phyloP scores from a whole-genome alignment of 2,797 vertebrate genomes.

The Lutjanus argentimaculatus region DNA sequence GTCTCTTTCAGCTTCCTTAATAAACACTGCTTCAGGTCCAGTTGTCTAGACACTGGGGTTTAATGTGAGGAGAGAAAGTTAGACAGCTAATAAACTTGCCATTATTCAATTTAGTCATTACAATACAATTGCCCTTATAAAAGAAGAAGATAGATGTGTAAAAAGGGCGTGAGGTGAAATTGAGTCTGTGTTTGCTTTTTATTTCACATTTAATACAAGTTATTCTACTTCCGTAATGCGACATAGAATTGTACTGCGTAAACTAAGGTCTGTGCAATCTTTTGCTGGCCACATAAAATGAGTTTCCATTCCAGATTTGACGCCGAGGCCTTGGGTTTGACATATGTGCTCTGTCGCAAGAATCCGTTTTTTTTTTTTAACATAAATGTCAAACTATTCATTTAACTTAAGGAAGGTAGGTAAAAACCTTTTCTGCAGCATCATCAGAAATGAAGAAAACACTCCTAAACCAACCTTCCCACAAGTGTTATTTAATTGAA shows the following conservation, averaged over 20 bases:
- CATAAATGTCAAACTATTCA: not conserved
- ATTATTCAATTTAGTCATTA: conserved; percentile 53
- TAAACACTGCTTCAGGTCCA: conserved; percentile 53
- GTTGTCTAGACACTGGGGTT: conserved; percentile 68
- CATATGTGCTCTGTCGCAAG: too few species aligned
- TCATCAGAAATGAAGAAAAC: conserved; percentile 10
- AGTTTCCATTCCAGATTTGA: too few species aligned
- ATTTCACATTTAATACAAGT: not conserved
- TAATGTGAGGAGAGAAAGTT: conserved; percentile 56
- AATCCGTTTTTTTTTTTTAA: not conserved
- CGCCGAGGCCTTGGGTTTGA: too few species aligned
- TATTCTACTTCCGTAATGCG: not conserved
- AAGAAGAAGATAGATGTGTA: conserved; percentile 25
- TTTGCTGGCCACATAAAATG: too few species aligned
- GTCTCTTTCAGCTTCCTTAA: conserved; percentile 56
- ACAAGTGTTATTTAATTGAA: conserved; percentile 5
- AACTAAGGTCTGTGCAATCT: too few species aligned
- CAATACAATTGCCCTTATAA: conserved; percentile 34
- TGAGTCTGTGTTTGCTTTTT: not conserved
- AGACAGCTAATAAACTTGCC: conserved; percentile 35
- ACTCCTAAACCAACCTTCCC: not conserved
- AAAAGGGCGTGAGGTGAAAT: conserved; percentile 5
- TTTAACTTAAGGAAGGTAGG: not conserved
- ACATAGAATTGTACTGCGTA: too few species aligned
- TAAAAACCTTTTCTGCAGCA: not conserved